Evolutionary conservation across 2,888 invertebrate species (phyloP).

Genomic region (Ormyrus rosae): DNA sequence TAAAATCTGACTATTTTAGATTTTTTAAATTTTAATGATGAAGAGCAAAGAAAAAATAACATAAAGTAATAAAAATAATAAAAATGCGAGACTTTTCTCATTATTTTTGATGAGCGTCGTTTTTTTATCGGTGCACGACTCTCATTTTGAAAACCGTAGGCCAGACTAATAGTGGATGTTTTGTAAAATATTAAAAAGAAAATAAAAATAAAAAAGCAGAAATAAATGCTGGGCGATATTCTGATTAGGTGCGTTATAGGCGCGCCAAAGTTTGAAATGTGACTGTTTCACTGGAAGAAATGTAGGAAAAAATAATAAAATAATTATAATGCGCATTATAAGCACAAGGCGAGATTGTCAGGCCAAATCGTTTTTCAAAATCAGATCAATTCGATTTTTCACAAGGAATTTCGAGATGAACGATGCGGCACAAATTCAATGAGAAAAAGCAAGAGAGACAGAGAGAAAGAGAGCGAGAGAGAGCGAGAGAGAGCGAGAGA

Average conservation of each 20-base stretch:
- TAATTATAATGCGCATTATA: slow-evolving; percentile 31
- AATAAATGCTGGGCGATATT: slow-evolving; percentile 60
- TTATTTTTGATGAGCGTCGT: slow-evolving; percentile 55
- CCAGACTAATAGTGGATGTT: slow-evolving; percentile 73
- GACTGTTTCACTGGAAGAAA: slow-evolving; percentile 32
- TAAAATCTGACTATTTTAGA: slow-evolving; percentile 47
- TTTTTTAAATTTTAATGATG: slow-evolving; percentile 44
- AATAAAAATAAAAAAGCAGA: slow-evolving; percentile 46
- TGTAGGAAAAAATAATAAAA: slow-evolving; percentile 27
- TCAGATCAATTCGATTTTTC: slow-evolving; percentile 57
- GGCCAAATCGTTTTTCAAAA: slow-evolving; percentile 59
- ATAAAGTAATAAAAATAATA: slow-evolving; percentile 41
- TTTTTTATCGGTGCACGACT: slow-evolving; percentile 66
- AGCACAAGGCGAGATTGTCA: slow-evolving; percentile 56
- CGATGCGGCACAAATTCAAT: slow-evolving; percentile 59
- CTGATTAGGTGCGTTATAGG: slow-evolving; percentile 29
- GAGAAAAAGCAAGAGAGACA: slow-evolving; percentile 21
- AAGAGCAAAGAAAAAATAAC: slow-evolving; percentile 40
- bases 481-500: slow-evolving; percentile 39
- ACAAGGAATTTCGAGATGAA: slow-evolving; percentile 47
- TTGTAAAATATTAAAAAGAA: slow-evolving; percentile 69
- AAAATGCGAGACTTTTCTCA: slow-evolving; percentile 51
- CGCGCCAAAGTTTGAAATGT: slow-evolving; percentile 32
- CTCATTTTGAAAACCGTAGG: slow-evolving; percentile 68
- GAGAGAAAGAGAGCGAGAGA: slow-evolving; percentile 38